phyloP scores from a whole-genome alignment of 2,888 invertebrate genomes.

The Trypoxylon attenuatum region DNA sequence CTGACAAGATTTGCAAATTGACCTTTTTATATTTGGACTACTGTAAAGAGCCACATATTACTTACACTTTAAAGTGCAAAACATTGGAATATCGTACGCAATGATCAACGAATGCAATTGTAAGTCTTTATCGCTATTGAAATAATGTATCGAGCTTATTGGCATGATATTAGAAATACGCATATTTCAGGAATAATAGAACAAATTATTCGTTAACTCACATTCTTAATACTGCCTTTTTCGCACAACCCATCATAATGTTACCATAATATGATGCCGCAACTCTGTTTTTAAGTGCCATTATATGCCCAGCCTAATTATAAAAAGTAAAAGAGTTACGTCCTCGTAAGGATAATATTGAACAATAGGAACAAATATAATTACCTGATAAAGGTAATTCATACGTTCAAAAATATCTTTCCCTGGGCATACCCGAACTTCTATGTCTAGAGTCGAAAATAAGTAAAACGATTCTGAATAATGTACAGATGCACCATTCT shows the following conservation, averaged over 20 bases:
- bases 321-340: slow-evolving; percentile 45
- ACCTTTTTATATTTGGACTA: slow-evolving; percentile 79
- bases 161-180: too few species aligned
- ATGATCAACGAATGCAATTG: too few species aligned
- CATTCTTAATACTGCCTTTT: slow-evolving; percentile 79
- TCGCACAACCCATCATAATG: slow-evolving; percentile 77
- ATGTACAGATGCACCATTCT: too few species aligned
- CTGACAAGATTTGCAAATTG: slow-evolving; percentile 79
- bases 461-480: too few species aligned
- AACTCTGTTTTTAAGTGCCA: slow-evolving; percentile 72
- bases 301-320: slow-evolving; percentile 76
- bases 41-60: slow-evolving; percentile 70
- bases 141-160: too few species aligned
- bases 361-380: background rate
- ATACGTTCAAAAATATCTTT: slow-evolving; percentile 83
- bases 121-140: too few species aligned
- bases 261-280: slow-evolving; percentile 78
- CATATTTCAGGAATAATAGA: too few species aligned
- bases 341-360: slow-evolving; percentile 6
- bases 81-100: too few species aligned
- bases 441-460: slow-evolving; percentile 43
- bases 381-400: slow-evolving; percentile 82
- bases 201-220: too few species aligned
- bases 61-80: too few species aligned
- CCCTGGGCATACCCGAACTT: slow-evolving; percentile 78